phyloP scores from a whole-genome alignment of 2,888 invertebrate genomes.

The Eupithecia centaureata region DNA sequence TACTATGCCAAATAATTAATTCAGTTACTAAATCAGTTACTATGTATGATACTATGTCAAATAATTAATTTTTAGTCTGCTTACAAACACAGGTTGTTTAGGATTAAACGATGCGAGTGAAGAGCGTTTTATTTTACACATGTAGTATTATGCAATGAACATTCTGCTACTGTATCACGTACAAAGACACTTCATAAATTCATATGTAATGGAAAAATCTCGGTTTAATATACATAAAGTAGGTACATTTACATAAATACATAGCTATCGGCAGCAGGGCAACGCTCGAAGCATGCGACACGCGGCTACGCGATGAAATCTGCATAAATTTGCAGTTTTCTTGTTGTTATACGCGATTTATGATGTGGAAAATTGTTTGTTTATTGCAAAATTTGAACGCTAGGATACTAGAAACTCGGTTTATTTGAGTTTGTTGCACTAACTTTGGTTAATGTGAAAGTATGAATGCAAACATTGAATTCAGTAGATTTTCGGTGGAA shows the following conservation, averaged over 20 bases:
- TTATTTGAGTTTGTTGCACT: constrained; percentile 18
- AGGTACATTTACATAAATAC: constrained; percentile 66
- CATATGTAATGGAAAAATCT: constrained; percentile 60
- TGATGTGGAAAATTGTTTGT: constrained; percentile 74
- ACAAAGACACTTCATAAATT: constrained; percentile 44
- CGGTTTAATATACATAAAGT: constrained; percentile 60
- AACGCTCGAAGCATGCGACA: constrained; percentile 59
- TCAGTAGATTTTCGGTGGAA: neutral
- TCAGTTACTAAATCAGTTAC: too few species aligned
- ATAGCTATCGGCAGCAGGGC: constrained; percentile 55
- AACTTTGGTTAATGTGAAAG: neutral
- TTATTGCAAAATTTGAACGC: constrained; percentile 60
- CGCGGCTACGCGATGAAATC: constrained; percentile 67
- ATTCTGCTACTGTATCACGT: constrained; percentile 36
- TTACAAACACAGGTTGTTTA: neutral
- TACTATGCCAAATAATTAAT: too few species aligned
- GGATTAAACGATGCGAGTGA: neutral
- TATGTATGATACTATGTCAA: too few species aligned
- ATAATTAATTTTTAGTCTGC: neutral
- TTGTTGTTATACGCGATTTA: constrained; percentile 73
- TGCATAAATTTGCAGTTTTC: constrained; percentile 80
- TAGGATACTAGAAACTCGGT: constrained; percentile 14
- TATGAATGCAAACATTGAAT: neutral
- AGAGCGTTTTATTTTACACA: neutral
- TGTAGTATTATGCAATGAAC: constrained; percentile 15